Base-by-base conservation (phyloP, 1,140 invertebrate genomes). In the Ctenoplectra terminalis region DNA sequence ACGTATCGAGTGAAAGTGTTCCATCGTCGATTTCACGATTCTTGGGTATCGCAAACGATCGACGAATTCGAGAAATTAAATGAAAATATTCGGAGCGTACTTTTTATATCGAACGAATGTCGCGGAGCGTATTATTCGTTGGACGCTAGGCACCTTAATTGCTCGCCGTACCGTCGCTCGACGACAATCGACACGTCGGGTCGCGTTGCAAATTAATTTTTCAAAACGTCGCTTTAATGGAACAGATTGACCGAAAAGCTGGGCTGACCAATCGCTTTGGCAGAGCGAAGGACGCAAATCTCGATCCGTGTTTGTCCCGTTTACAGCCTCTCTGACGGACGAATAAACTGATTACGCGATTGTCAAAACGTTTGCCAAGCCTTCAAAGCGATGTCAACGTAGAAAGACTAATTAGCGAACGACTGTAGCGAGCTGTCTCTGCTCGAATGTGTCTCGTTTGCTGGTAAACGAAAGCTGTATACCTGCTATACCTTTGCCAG, bases 301-400 rank as follows among this genome's bases (percentile, higher is more conserved):
- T 17, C 37, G 20, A 1, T 3, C 9, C 17, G 29, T 29, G 17
- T 43, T 20, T 43, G 13, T 31, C 40, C 5, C 23, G 17, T 48
- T 64, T 34, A 6, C 0, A 31, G 37, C 9, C 15, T 31, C 9
- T 37, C 56, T 48, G 34, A 56, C 56, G 43, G 40, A 34, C 77
- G 61, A 61, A 64, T 64, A 73, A 80, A 60, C 77, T 63, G 69
- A 80, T 73, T 64, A 73, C 40, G n/a, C 67, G 46, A 43, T 61
- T 50, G 77, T 73, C 70, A 64, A 80, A 80, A 80, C 77, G 58
- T 80, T 80, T 64, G 58, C 58, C 13, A 34, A 73, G 26, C 67
- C 70, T 50, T 54, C 77, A 64, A 80, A 80, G 69, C 77, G 34
- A 17, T 9, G 58, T n/a, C 26, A 54, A 6, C 58, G 43, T 61